phyloP scores from a whole-genome alignment of 2,888 invertebrate species.

The Encarsia formosa region DNA sequence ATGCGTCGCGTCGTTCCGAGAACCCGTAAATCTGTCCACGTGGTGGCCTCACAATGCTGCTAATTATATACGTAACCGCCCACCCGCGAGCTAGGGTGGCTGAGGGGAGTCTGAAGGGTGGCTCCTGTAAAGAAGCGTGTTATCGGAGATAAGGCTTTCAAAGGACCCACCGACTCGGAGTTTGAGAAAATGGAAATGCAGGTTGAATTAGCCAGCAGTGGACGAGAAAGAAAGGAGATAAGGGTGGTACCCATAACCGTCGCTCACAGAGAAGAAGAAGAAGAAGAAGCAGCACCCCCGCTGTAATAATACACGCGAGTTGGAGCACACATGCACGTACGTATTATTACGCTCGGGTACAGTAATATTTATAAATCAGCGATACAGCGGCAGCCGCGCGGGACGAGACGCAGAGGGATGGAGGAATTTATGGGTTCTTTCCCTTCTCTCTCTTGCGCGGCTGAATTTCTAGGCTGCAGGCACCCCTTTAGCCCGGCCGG shows the following conservation, averaged over 20 bases:
- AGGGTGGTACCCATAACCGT: too few species aligned
- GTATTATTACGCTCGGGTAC: constrained; percentile 52
- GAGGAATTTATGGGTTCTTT: too few species aligned
- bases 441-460: too few species aligned
- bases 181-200: too few species aligned
- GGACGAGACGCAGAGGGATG: too few species aligned
- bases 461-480: too few species aligned
- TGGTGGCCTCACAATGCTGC: constrained; percentile 48
- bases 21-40: constrained; percentile 49
- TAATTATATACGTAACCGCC: constrained; percentile 51
- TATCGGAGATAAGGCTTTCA: too few species aligned
- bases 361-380: constrained; percentile 55
- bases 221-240: constrained; percentile 19
- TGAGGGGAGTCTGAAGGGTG: too few species aligned
- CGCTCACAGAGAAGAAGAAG: constrained; percentile 32
- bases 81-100: too few species aligned
- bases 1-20: constrained; percentile 46
- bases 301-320: constrained; percentile 13
- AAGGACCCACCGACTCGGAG: too few species aligned
- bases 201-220: constrained; percentile 16
- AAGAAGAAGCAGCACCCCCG: constrained; percentile 1
- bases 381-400: constrained; percentile 45
- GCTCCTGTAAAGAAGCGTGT: too few species aligned
- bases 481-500: too few species aligned
- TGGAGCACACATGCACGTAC: constrained; percentile 32